Conservation (phyloP, 2,888 invertebrate genomes). For the Camptogramma bilineatum region DNA sequence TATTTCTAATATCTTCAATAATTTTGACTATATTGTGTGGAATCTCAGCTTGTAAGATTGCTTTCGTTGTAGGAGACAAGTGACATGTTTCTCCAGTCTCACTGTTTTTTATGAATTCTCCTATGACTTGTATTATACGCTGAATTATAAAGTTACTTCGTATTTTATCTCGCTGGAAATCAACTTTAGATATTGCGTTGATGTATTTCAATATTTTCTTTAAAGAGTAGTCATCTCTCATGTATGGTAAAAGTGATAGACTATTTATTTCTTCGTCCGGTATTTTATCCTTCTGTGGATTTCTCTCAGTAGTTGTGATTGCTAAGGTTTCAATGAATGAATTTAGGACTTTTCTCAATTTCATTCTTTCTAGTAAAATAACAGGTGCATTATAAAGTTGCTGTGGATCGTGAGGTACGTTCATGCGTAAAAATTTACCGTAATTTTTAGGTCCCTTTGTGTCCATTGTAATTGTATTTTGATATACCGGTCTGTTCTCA, state of each 20-base stretch:
- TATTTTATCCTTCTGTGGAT: neutral
- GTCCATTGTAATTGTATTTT: neutral
- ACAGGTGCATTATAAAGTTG: conserved; percentile 23
- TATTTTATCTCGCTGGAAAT: conserved; percentile 12
- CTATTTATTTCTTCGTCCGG: conserved; percentile 13
- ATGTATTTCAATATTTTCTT: conserved; percentile 23
- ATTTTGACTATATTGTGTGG: conserved; percentile 7
- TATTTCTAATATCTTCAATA: conserved; percentile 18
- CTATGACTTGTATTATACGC: conserved; percentile 18
- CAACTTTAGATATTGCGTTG: conserved; percentile 7
- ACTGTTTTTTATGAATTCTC: conserved; percentile 20
- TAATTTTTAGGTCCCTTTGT: neutral
- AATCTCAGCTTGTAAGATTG: conserved; percentile 18
- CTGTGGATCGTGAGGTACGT: conserved; percentile 7
- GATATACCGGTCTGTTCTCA: conserved; percentile 3
- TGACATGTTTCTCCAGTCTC: conserved; percentile 12
- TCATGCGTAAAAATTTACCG: neutral
- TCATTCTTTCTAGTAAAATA: conserved; percentile 29
- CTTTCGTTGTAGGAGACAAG: conserved; percentile 18
- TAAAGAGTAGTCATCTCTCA: conserved; percentile 26
- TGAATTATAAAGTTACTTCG: conserved; percentile 10
- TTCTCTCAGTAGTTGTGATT: neutral
- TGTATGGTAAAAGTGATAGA: conserved; percentile 19
- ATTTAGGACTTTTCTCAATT: conserved; percentile 22
- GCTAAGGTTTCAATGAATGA: neutral